Percentiles rank a stretch among this genome's conserved stretches.
These are phyloP conservation scores for Catharus ustulatus DNA, from an alignment of 2,797 vertebrate species.

Conservation along the genomic window DNA sequence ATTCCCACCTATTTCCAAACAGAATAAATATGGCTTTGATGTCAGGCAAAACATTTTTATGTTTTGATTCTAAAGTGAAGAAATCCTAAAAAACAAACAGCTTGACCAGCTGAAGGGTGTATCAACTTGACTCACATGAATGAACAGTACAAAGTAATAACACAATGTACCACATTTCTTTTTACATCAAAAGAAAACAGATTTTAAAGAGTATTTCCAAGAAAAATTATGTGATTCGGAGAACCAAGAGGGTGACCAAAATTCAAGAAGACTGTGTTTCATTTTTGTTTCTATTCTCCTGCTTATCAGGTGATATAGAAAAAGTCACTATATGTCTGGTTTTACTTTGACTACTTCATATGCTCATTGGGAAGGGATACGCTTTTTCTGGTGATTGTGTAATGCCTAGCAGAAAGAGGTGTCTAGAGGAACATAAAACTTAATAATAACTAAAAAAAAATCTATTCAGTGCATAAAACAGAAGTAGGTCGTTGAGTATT, in stretches of 20 bases:
- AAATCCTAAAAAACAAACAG: background rate
- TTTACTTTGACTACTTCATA: background rate
- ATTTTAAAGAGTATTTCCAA: background rate
- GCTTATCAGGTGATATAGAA: background rate
- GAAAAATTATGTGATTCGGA: background rate
- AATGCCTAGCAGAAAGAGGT: background rate
- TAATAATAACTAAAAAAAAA: background rate
- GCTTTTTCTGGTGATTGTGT: background rate
- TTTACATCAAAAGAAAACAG: background rate
- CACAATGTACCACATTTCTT: background rate
- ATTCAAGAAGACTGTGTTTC: background rate
- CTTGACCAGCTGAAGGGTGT: background rate
- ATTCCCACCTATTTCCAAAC: background rate
- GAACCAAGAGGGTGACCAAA: background rate
- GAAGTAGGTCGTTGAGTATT: background rate
- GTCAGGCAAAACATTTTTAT: background rate
- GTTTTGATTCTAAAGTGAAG: background rate
- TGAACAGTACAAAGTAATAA: background rate
- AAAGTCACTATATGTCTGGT: background rate
- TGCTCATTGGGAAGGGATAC: rapidly evolving
- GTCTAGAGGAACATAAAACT: background rate
- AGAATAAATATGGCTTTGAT: background rate
- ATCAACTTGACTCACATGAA: background rate
- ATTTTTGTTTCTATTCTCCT: background rate
- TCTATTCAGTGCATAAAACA: background rate